Evolutionary conservation across 2,888 invertebrate genomes (phyloP).

Genomic region (Lasioglossum lativentre): DNA sequence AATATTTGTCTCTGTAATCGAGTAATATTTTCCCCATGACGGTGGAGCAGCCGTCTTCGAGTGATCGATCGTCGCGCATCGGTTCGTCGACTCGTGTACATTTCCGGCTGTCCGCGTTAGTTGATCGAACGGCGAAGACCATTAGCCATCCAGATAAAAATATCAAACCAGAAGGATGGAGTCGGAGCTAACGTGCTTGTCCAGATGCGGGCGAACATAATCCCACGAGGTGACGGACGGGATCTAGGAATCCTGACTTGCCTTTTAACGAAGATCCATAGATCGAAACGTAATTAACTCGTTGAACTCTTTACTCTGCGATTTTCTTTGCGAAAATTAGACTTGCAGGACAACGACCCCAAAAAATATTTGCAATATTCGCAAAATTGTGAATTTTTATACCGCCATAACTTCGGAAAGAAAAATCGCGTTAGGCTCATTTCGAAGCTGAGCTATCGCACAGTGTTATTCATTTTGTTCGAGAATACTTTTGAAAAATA

Average conservation of each 20-base stretch:
- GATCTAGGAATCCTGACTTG: constrained; percentile 15
- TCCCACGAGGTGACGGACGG: constrained; percentile 57
- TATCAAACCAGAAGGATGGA: constrained; percentile 39
- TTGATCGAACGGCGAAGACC: constrained; percentile 61
- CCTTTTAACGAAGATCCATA: background rate
- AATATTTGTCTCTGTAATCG: constrained; percentile 31
- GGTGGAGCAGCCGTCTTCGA: constrained; percentile 14
- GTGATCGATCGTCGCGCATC: constrained; percentile 25
- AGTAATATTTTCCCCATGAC: constrained; percentile 12
- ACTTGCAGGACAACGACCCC: too few relatives aligned
- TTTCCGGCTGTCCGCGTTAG: constrained; percentile 19
- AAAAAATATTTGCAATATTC: too few relatives aligned
- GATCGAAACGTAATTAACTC: background rate
- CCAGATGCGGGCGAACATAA: constrained; percentile 71
- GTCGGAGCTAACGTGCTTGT: constrained; percentile 56
- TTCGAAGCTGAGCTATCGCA: too few relatives aligned
- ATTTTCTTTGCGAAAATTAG: too few relatives aligned
- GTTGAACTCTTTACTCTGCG: background rate
- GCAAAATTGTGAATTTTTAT: too few relatives aligned
- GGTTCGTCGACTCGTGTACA: background rate
- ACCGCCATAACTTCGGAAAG: too few relatives aligned
- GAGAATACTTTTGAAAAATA: too few relatives aligned
- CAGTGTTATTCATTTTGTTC: too few relatives aligned
- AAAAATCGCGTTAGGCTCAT: too few relatives aligned
- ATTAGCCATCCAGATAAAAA: constrained; percentile 69